Evolutionary conservation across 2,797 vertebrate genomes (phyloP), one percentile per base, ranked within the genome.

Genomic region (Melanotaenia maccullochi): DNA sequence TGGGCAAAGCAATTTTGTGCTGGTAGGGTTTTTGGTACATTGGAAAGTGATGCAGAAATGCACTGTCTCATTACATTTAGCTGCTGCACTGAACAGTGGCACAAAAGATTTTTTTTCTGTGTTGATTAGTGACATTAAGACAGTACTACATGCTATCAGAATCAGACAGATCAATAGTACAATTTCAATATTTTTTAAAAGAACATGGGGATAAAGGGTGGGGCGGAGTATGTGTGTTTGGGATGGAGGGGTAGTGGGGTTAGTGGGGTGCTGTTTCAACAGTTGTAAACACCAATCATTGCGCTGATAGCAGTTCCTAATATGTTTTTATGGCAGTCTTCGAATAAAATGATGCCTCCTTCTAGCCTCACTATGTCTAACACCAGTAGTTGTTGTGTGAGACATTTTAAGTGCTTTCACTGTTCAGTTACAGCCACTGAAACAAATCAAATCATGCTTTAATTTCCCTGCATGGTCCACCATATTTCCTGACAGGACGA

Each of bases 341-440:
- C 63, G 78, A 75, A 86, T 75, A 69, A 73, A 85, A 83, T 54
- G 0, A 70, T 22, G 64, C 75, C 62, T 75, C 61, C 71, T 47
- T 54, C 57, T 73, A 79, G 63, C 82, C 84, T 81, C 82, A 82
- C 81, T 83, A 65, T 65, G 75, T 86, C 83, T 84, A 72, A 81
- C 85, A 81, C 56, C 44, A 80, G 82, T 81, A 85, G 85, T 84
- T 71, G 68, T 78, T 25, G 77, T 25, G 77, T 51, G 40, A 24
- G 77, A 81, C 61, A 65, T 12, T 76, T 60, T 67, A 63, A 54
- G 58, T 16, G 14, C 70, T 65, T 65, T 74, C 52, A 30, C 71
- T 22, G 70, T 36, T 63, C 65, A 67, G 61, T 79, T 52, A 56
- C 56, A 75, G 68, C 47, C 38, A 71, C 73, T 80, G 55, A 67